phyloP scores from a whole-genome alignment of 2,888 invertebrate genomes.

The Girardia tigrina region DNA sequence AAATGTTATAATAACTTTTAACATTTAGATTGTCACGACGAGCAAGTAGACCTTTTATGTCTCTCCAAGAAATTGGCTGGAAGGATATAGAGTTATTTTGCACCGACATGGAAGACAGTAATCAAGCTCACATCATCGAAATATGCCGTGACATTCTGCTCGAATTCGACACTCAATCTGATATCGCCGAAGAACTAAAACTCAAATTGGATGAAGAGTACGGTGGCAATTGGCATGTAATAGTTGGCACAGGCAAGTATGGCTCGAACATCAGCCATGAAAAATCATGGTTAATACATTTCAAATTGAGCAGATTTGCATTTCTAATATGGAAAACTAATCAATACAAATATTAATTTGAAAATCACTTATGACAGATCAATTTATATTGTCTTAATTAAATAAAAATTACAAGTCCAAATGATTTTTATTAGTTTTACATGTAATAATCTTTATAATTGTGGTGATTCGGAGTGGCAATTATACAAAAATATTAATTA shows the following conservation, averaged over 20 bases:
- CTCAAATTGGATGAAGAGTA: background rate
- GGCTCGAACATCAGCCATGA: background rate
- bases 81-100: background rate
- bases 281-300: background rate
- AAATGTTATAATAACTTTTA: background rate
- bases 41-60: background rate
- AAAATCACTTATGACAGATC: background rate
- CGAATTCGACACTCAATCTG: conserved; percentile 6
- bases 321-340: conserved; percentile 10
- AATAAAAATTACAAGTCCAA: too few relatives aligned
- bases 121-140: conserved; percentile 3
- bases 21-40: background rate
- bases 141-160: background rate
- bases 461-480: too few relatives aligned
- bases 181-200: conserved; percentile 2
- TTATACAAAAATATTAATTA: too few relatives aligned
- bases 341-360: background rate
- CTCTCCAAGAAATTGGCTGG: background rate
- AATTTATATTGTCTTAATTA: too few relatives aligned
- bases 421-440: too few relatives aligned
- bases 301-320: conserved; percentile 13
- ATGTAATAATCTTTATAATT: too few relatives aligned
- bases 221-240: background rate
- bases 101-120: background rate
- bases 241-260: background rate